Percentiles rank a stretch among this genome's conserved stretches.
These are phyloP conservation scores for Mormyrus hasselquistii DNA, from an alignment of 2,797 vertebrate species.

Conservation along the genomic window DNA sequence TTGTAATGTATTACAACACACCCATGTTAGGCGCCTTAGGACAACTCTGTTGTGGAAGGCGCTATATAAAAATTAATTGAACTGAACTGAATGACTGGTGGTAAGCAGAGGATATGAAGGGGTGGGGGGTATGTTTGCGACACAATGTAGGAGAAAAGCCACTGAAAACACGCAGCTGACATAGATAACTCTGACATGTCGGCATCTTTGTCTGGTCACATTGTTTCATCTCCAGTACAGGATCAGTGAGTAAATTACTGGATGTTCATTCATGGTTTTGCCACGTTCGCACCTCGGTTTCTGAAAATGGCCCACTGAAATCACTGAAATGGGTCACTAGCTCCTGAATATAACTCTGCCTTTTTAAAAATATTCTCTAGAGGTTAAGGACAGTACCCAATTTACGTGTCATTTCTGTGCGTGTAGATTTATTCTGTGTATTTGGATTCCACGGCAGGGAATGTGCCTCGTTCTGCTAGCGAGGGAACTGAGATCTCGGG, in stretches of 20 bases:
- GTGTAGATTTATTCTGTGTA: not conserved
- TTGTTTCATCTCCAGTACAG: not conserved
- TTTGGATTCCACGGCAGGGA: not conserved
- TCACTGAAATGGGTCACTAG: not conserved
- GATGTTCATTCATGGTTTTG: not conserved
- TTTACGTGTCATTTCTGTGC: not conserved
- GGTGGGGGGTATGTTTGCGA: not conserved
- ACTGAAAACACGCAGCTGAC: not conserved
- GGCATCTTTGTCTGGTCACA: not conserved
- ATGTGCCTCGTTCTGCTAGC: not conserved
- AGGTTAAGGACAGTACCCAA: not conserved
- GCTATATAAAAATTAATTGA: not conserved
- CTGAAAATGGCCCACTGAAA: not conserved
- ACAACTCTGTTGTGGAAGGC: not conserved
- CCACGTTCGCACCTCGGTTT: not conserved
- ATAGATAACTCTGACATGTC: not conserved
- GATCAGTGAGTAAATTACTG: not conserved
- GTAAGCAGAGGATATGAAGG: not conserved
- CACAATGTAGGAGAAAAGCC: not conserved
- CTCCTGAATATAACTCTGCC: not conserved
- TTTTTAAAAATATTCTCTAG: not conserved
- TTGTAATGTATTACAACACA: not conserved
- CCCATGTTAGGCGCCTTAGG: not conserved
- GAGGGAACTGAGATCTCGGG: not conserved
- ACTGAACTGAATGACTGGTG: not conserved